Base-by-base conservation (phyloP, 2,797 vertebrate species). In the Danio kyathit region DNA sequence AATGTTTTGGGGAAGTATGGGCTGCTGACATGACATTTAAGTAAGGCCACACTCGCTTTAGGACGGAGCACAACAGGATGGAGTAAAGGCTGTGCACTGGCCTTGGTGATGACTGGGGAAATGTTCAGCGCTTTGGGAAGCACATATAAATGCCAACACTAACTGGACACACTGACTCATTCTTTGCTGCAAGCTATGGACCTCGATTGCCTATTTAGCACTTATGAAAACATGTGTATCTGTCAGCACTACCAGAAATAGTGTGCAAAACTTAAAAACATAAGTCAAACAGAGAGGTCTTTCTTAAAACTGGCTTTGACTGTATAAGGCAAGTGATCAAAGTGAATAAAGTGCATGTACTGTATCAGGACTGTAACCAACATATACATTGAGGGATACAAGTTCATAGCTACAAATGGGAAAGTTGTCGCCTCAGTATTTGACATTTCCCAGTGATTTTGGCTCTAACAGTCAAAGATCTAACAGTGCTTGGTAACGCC, bases 1-100 rank as follows among this genome's bases (percentile, higher is more conserved):
- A 85, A 86, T 85, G 84, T 89, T 94, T 90, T 89, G 87, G 89
- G 93, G 93, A 94, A 94, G 92, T 86, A 89, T 92, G 86, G 88
- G 89, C 67, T 93, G 94, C 94, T 95, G 93, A 94, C 86, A 90
- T 82, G 89, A 88, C 89, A 84, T 76, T 91, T 89, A 87, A 87
- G 86, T 19, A 83, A 61, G 87, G 75, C 17, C 85, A 69, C 73
- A 87, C 85, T 84, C 85, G 87, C 89, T 91, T 90, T 84, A 48
- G 54, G 82, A 75, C 86, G 86, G 89, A 85, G 87, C 91, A 92
- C 88, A 92, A 91, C 88, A 91, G 87, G 91, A 90, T 93, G 90
- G 86, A 91, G 91, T 51, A 88, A 88, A 91, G 84, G 84, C 57
- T 76, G 83, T 29, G 80, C 61, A 56, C 9, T 82, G 87, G 85